Conservation (phyloP, 2,888 invertebrate genomes). For the Clepsis dumicolana region DNA sequence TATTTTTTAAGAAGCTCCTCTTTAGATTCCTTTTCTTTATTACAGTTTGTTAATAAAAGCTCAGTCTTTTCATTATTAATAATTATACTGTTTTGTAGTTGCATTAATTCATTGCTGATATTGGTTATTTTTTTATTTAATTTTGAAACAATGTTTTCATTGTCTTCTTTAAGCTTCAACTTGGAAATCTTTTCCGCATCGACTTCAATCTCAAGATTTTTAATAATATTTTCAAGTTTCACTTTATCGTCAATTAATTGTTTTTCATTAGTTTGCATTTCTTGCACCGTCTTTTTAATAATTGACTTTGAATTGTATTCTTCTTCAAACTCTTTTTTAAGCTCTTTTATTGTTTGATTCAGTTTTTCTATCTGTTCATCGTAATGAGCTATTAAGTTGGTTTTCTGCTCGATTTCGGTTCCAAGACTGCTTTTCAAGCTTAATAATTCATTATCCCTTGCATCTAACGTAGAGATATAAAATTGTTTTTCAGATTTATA, state of each 20-base stretch:
- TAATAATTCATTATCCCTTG: slow-evolving; percentile 1
- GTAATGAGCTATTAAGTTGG: not conserved
- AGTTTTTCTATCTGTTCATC: slow-evolving; percentile 2
- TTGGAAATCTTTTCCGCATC: slow-evolving; percentile 18
- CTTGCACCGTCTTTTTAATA: not conserved
- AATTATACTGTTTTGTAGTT: slow-evolving; percentile 26
- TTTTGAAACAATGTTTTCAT: slow-evolving; percentile 26
- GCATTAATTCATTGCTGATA: slow-evolving; percentile 36
- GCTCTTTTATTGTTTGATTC: slow-evolving; percentile 3
- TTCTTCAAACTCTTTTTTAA: slow-evolving; percentile 7
- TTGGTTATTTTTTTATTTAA: slow-evolving; percentile 35
- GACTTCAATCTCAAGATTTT: slow-evolving; percentile 17
- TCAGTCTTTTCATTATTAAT: slow-evolving; percentile 8
- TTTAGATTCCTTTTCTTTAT: slow-evolving; percentile 18
- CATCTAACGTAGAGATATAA: not conserved
- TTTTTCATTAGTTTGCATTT: slow-evolving; percentile 9
- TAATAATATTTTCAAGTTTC: slow-evolving; percentile 13
- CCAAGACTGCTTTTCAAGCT: not conserved
- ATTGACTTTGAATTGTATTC: not conserved
- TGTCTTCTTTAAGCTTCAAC: slow-evolving; percentile 30
- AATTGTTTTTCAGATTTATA: slow-evolving; percentile 13
- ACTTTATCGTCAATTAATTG: slow-evolving; percentile 1
- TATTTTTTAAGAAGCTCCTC: slow-evolving; percentile 15
- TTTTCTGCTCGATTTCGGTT: slow-evolving; percentile 7
- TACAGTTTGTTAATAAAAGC: slow-evolving; percentile 6